Conservation (phyloP, 1,140 invertebrate species). For the Aphidius ervi region DNA sequence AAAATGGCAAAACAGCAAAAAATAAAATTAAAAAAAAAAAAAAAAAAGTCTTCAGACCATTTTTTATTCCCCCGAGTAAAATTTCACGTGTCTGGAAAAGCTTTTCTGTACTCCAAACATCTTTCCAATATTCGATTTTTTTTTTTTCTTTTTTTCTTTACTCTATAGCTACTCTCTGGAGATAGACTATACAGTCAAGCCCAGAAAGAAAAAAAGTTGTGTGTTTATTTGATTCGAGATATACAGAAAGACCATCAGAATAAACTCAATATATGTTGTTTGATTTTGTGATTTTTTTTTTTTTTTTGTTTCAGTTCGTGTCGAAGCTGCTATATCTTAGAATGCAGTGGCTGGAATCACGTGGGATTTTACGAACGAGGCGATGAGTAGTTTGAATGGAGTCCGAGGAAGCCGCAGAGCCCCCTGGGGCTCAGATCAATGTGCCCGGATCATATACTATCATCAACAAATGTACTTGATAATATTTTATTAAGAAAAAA, state of each 20-base stretch:
- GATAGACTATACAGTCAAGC: no score
- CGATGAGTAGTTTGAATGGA: conserved; percentile 50
- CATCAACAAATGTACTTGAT: no score
- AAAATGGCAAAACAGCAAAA: no score
- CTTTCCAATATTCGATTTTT: conserved; percentile 8
- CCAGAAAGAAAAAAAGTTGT: no score
- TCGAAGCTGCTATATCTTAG: background rate
- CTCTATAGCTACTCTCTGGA: no score
- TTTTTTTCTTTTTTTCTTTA: no score
- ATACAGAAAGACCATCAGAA: no score
- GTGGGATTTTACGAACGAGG: conserved; percentile 32
- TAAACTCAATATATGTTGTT: no score
- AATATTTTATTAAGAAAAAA: no score
- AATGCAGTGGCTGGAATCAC: conserved; percentile 23
- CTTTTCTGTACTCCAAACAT: conserved; percentile 1
- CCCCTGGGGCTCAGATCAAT: conserved; percentile 46
- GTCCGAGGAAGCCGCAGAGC: conserved; percentile 50
- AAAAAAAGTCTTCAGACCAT: background rate
- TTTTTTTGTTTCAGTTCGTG: conserved; percentile 17
- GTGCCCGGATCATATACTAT: conserved; percentile 22
- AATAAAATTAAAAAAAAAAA: background rate
- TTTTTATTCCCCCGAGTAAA: background rate
- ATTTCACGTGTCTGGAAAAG: conserved; percentile 8
- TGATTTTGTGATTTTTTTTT: background rate
- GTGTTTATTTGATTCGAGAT: no score